Conservation (phyloP, 2,888 invertebrate species). For the Erebia palarica region DNA sequence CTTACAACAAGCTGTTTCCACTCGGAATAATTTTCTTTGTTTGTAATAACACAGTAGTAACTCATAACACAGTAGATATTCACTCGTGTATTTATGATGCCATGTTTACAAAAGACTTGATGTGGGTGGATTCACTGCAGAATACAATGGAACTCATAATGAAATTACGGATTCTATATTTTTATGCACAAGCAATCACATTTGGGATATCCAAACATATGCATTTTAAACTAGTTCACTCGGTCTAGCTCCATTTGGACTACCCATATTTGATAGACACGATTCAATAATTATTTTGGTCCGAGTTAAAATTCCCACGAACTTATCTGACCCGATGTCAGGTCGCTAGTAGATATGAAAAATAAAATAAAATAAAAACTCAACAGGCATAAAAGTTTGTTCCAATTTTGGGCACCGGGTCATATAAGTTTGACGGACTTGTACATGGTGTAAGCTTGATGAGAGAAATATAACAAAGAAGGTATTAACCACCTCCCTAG, state of each 20-base stretch:
- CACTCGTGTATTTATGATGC: not conserved
- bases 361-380: too few relatives aligned
- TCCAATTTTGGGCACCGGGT: too few relatives aligned
- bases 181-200: not conserved
- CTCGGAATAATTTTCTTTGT: constrained; percentile 10
- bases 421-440: too few relatives aligned
- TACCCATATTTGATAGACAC: not conserved
- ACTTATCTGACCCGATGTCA: too few relatives aligned
- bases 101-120: not conserved
- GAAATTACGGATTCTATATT: not conserved
- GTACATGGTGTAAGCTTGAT: too few relatives aligned
- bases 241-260: not conserved
- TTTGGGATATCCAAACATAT: not conserved
- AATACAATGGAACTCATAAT: constrained; percentile 1
- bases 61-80: not conserved
- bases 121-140: not conserved
- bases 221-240: too few relatives aligned
- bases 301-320: too few relatives aligned
- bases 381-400: too few relatives aligned
- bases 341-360: too few relatives aligned
- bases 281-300: too few relatives aligned
- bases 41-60: not conserved
- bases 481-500: too few relatives aligned
- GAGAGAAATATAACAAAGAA: too few relatives aligned
- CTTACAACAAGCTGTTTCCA: not conserved